Evolutionary conservation across 2,113 vertebrate genomes (phyloP).

Genomic region (Malurus cyaneus): DNA sequence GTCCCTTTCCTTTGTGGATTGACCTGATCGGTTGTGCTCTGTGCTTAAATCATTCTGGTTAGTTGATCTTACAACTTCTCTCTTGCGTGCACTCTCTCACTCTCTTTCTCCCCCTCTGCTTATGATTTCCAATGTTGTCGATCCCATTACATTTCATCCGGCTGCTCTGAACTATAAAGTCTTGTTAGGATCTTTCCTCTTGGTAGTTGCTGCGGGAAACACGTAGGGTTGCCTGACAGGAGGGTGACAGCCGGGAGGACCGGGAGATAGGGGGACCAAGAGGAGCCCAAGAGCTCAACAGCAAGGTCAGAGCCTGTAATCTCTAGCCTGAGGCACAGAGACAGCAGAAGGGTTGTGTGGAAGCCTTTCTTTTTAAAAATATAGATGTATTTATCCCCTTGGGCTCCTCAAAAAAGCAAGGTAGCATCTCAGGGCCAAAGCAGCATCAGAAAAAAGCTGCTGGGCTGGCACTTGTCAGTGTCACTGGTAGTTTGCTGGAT

Average conservation of each 20-base stretch:
- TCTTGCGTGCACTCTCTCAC: background rate
- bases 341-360: background rate
- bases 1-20: slow-evolving; percentile 54
- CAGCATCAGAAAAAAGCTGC: slow-evolving; percentile 49
- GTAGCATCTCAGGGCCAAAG: slow-evolving; percentile 65
- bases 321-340: background rate
- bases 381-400: background rate
- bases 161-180: slow-evolving; percentile 65
- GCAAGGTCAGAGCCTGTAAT: background rate
- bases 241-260: background rate
- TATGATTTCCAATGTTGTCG: slow-evolving; percentile 56
- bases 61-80: slow-evolving; percentile 37
- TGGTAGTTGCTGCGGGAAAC: slow-evolving; percentile 16
- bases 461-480: slow-evolving; percentile 46
- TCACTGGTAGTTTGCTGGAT: slow-evolving; percentile 63
- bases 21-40: slow-evolving; percentile 35
- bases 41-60: slow-evolving; percentile 72
- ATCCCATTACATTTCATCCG: slow-evolving; percentile 79
- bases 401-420: slow-evolving; percentile 8
- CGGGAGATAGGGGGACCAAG: background rate
- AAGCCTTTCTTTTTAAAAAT: background rate
- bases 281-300: background rate
- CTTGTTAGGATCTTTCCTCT: slow-evolving; percentile 39
- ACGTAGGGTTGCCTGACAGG: background rate
- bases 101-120: background rate